Conservation (phyloP, 2,797 vertebrate genomes). For the Tiaroga cobitis region DNA sequence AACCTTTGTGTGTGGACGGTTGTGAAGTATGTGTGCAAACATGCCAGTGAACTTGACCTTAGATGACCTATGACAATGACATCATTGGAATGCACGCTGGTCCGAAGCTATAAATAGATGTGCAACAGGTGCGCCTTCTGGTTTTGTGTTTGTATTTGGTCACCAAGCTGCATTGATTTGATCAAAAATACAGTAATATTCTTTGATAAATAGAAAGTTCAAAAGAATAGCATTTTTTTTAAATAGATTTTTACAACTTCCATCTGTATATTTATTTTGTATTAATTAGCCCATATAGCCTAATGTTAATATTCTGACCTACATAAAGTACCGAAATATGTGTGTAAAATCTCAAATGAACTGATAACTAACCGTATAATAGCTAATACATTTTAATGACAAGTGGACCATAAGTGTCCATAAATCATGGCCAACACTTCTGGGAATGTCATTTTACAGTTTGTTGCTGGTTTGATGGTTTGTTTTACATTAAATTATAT, state of each 20-base stretch:
- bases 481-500: neutral
- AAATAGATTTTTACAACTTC: neutral
- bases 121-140: too few relatives aligned
- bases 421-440: neutral
- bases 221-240: too few relatives aligned
- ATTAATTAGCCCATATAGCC: neutral
- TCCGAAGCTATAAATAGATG: too few relatives aligned
- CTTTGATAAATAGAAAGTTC: too few relatives aligned
- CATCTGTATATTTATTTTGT: neutral
- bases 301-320: neutral
- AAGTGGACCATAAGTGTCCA: neutral
- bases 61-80: too few relatives aligned
- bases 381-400: neutral
- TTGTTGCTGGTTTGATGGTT: neutral
- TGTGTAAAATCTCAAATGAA: neutral
- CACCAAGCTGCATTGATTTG: too few relatives aligned
- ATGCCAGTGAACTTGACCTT: too few relatives aligned
- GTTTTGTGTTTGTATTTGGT: too few relatives aligned
- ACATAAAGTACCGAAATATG: neutral
- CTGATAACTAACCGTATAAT: neutral
- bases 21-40: too few relatives aligned
- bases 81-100: too few relatives aligned
- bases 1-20: too few relatives aligned
- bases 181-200: too few relatives aligned
- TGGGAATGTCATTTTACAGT: neutral